Percentiles rank a stretch among this genome's conserved stretches.
Evolutionary conservation across 2,888 invertebrate species (phyloP).

Genomic region (Ochropleura leucogaster): DNA sequence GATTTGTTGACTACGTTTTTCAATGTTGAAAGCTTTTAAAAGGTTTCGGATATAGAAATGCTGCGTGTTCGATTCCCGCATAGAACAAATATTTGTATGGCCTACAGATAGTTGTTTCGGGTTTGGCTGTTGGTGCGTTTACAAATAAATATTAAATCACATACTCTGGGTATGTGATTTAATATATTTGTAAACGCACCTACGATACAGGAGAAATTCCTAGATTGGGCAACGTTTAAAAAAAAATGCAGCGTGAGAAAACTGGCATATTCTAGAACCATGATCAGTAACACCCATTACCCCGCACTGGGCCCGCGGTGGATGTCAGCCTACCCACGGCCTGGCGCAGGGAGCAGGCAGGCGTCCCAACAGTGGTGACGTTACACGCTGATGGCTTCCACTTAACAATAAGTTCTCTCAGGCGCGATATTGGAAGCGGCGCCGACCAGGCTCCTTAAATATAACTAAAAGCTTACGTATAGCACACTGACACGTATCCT

Average conservation of each 20-base stretch:
- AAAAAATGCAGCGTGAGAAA: neutral
- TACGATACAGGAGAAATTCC: too few relatives aligned
- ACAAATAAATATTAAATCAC: too few relatives aligned
- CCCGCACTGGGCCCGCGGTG: neutral
- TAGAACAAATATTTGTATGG: too few relatives aligned
- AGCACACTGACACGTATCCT: neutral
- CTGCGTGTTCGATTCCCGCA: too few relatives aligned
- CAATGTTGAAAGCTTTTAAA: neutral
- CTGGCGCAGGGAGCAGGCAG: neutral
- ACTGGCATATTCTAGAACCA: neutral
- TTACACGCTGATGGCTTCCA: neutral
- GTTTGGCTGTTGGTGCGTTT: too few relatives aligned
- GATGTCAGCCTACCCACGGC: too few relatives aligned
- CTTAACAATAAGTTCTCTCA: neutral
- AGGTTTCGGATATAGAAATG: too few relatives aligned
- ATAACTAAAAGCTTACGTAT: neutral
- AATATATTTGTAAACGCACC: too few relatives aligned
- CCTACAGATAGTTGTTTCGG: too few relatives aligned
- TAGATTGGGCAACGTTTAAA: too few relatives aligned
- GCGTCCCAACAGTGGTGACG: neutral
- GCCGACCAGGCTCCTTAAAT: neutral
- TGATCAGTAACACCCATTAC: neutral
- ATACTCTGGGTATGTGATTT: too few relatives aligned
- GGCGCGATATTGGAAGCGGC: neutral
- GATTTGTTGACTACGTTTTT: neutral